Conservation (phyloP, 2,113 vertebrate species). For the Cranoglanis bouderius region DNA sequence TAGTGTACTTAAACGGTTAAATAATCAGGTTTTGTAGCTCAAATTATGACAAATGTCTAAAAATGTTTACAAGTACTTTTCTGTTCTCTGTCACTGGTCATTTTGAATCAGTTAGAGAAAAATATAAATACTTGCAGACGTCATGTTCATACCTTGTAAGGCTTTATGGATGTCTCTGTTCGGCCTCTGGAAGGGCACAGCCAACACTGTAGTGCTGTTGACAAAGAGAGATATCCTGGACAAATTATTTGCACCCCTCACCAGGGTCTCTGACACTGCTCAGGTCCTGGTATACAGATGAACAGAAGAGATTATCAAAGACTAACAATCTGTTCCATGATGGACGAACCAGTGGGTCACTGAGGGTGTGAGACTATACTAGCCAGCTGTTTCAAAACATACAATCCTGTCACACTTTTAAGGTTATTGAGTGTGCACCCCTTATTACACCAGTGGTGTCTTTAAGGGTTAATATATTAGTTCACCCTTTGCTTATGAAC, state of each 20-base stretch:
- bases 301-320: conserved; percentile 71
- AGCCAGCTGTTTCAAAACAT: conserved; percentile 67
- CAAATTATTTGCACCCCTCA: conserved; percentile 61
- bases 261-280: conserved; percentile 34
- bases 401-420: conserved; percentile 60
- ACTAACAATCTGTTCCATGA: conserved; percentile 74
- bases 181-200: conserved; percentile 8
- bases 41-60: neutral
- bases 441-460: neutral
- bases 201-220: conserved; percentile 26
- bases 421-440: neutral
- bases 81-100: neutral
- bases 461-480: neutral
- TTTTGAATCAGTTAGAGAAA: neutral
- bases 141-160: neutral
- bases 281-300: conserved; percentile 56
- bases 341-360: conserved; percentile 65
- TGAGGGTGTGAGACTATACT: conserved; percentile 69
- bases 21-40: neutral
- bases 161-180: neutral
- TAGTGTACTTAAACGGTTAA: neutral
- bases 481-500: neutral
- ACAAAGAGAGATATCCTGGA: conserved; percentile 65
- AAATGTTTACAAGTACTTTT: neutral
- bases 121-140: neutral